Conservation (phyloP, 1,140 invertebrate species). For the Ditylenchus dipsaci region DNA sequence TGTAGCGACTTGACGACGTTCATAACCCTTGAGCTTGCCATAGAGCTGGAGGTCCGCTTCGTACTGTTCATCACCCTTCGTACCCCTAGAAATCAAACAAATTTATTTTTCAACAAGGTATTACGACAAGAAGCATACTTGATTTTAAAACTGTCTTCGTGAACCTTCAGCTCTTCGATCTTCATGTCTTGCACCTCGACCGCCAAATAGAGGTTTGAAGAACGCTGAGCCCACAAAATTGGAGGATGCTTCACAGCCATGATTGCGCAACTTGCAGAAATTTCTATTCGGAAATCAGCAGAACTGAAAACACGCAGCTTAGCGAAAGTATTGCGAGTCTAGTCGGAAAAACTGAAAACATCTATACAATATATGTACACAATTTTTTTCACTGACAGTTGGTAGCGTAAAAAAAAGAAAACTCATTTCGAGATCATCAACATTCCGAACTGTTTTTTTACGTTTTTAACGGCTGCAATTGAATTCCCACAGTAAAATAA, state of each 20-base stretch:
- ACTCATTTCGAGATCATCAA: no score
- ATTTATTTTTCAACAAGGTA: not conserved
- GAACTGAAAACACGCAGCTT: no score
- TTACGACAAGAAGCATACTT: slow-evolving; percentile 21
- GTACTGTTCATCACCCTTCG: slow-evolving; percentile 36
- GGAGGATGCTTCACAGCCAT: slow-evolving; percentile 17
- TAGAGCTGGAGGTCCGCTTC: slow-evolving; percentile 41
- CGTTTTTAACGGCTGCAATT: no score
- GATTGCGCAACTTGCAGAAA: not conserved
- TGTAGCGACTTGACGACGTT: slow-evolving; percentile 40
- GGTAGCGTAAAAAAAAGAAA: no score
- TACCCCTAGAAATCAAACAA: slow-evolving; percentile 33
- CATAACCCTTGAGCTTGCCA: slow-evolving; percentile 31
- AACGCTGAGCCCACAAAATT: slow-evolving; percentile 45
- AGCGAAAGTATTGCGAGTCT: no score
- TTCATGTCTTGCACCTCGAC: slow-evolving; percentile 48
- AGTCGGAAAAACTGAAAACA: no score
- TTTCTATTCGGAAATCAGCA: no score
- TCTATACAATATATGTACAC: no score
- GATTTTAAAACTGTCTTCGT: slow-evolving; percentile 46
- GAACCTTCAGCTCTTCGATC: slow-evolving; percentile 41
- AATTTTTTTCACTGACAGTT: no score
- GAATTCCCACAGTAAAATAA: no score
- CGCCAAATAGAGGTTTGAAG: slow-evolving; percentile 29
- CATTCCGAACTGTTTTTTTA: no score